Evolutionary conservation across 2,797 vertebrate species (phyloP), one percentile per base, ranked within the genome.

Genomic region (Anguilla pacifica): DNA sequence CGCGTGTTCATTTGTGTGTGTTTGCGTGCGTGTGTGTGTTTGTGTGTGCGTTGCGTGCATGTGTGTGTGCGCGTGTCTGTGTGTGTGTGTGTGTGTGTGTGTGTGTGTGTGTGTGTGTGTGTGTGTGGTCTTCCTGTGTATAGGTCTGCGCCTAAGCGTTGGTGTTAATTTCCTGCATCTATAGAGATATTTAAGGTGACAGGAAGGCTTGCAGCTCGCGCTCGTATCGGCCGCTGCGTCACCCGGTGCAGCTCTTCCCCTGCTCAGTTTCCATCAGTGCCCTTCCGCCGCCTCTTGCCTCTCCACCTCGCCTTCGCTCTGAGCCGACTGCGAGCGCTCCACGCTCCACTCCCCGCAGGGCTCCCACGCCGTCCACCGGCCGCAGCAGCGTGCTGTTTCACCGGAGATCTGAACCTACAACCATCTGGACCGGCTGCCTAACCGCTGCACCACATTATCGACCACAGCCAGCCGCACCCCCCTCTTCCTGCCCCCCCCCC

Each of bases 341-440:
- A 13, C 15, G 3, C 19, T 19, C 59, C 59, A 61, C 17, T 0
- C 59, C 19, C 59, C 17, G 10, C 70, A 13, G 28, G 11, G 11
- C 70, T 74, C 28, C 28, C 28, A 10, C 13, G 17, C 35, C 5
- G 31, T 35, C 35, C 35, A 35, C 35, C 35, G 35, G 35, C 35
- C 35, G 35, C 35, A 35, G 35, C 35, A 35, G 35, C 35, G 0
- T 67, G 7, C 11, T 39, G 31, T 43, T 39, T 93, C 88, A 91
- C 93, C 93, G 91, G 89, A 89, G 94, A 93, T 92, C 89, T 92
- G 92, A 91, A 89, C 93, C 91, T 92, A 87, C 89, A 90, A 86
- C 89, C 84, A 86, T 91, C 86, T 89, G 9, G n/a, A 31, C 67
- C 10, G 10, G 67, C 10, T 31, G 28, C 67, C 67, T 28, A 72